Evolutionary conservation across 1,140 invertebrate genomes (phyloP).

Genomic region (Sesamia nonagrioides): DNA sequence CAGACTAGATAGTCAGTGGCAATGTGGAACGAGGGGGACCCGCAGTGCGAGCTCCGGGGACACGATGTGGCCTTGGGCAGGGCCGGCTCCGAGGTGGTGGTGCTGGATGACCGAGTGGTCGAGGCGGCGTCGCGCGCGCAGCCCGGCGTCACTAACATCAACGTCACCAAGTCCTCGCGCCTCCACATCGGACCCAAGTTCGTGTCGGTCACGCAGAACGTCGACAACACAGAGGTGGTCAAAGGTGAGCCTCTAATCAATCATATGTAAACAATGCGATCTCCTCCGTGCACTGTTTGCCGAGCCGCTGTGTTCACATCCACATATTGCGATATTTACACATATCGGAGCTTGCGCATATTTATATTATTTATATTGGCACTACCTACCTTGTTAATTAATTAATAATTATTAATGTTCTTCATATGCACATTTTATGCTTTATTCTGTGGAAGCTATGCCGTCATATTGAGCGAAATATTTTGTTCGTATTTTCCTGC

Average conservation of each 20-base stretch:
- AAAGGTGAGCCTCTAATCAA: conserved; percentile 69
- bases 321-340: conserved; percentile 40
- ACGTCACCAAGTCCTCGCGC: conserved; percentile 71
- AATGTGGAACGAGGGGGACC: conserved; percentile 63
- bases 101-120: conserved; percentile 62
- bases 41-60: conserved; percentile 33
- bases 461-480: conserved; percentile 35
- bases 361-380: conserved; percentile 27
- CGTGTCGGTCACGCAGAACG: conserved; percentile 76
- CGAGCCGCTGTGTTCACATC: conserved; percentile 8
- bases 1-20: conserved; percentile 50
- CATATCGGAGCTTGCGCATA: conserved; percentile 39
- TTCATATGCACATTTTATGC: conserved; percentile 1
- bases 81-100: conserved; percentile 63
- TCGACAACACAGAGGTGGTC: conserved; percentile 75
- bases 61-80: conserved; percentile 50
- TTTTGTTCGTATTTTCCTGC: conserved; percentile 38
- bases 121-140: conserved; percentile 50
- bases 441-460: conserved; percentile 21
- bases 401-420: conserved; percentile 19
- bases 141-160: conserved; percentile 65
- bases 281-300: conserved; percentile 28
- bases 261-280: conserved; percentile 38
- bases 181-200: conserved; percentile 78
- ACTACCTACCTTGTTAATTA: conserved; percentile 35